phyloP scores from a whole-genome alignment of 2,113 vertebrate genomes.

The Odontesthes bonariensis region DNA sequence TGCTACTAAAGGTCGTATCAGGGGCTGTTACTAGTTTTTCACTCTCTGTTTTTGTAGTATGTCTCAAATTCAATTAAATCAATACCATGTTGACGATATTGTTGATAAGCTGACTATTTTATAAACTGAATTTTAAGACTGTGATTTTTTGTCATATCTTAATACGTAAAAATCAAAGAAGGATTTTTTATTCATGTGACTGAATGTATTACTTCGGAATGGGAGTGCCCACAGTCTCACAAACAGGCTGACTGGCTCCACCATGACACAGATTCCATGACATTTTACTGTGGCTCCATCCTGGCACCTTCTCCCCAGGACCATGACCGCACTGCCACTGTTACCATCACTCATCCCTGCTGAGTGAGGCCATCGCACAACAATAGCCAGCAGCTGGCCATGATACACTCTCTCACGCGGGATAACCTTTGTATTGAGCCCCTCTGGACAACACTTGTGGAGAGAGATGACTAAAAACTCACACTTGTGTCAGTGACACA shows the following conservation, averaged over 20 bases:
- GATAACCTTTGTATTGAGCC: conserved; percentile 56
- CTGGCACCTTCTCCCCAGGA: conserved; percentile 20
- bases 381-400: conserved; percentile 38
- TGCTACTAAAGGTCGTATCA: too few relatives aligned
- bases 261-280: conserved; percentile 36
- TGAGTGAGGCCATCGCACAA: conserved; percentile 37
- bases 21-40: too few relatives aligned
- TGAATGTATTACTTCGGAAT: too few relatives aligned
- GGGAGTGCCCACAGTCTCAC: not conserved
- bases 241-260: conserved; percentile 21
- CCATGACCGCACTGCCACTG: conserved; percentile 28
- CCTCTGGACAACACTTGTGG: conserved; percentile 26
- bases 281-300: conserved; percentile 42
- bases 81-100: too few relatives aligned
- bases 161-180: too few relatives aligned
- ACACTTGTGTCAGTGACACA: conserved; percentile 13
- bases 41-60: too few relatives aligned
- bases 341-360: conserved; percentile 49
- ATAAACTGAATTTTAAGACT: too few relatives aligned
- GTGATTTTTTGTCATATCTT: too few relatives aligned
- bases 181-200: too few relatives aligned
- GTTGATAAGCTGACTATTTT: too few relatives aligned
- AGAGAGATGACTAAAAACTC: conserved; percentile 33
- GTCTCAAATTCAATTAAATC: too few relatives aligned
- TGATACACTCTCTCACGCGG: conserved; percentile 26